These are phyloP conservation scores for Musca vetustissima DNA, from an alignment of 1,140 invertebrate species.

Conservation along the genomic window DNA sequence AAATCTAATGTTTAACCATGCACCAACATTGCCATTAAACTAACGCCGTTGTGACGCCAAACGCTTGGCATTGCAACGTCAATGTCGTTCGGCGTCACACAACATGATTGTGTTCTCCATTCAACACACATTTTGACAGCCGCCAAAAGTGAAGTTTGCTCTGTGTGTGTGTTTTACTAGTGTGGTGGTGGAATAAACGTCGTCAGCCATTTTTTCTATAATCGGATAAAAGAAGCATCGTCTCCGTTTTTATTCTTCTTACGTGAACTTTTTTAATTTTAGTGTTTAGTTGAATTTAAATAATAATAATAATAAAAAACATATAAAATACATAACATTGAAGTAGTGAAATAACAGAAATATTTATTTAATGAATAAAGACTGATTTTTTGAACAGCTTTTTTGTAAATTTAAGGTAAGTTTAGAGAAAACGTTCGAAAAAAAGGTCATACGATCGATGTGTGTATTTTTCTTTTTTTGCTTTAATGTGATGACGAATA, in stretches of 20 bases:
- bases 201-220: conserved; percentile 2
- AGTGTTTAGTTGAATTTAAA: conserved; percentile 15
- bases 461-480: neutral
- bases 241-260: neutral
- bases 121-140: too few species aligned
- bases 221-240: conserved; percentile 15
- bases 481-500: conserved; percentile 10
- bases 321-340: neutral
- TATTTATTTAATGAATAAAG: conserved; percentile 7
- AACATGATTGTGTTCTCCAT: too few species aligned
- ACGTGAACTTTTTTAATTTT: conserved; percentile 9
- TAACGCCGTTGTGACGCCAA: too few species aligned
- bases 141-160: too few species aligned
- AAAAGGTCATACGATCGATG: neutral
- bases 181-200: too few species aligned
- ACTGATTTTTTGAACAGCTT: conserved; percentile 14
- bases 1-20: too few species aligned
- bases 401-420: conserved; percentile 21
- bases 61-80: too few species aligned
- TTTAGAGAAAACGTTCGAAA: neutral
- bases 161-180: too few species aligned
- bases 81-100: too few species aligned
- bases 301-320: neutral
- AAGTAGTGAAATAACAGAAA: conserved; percentile 6
- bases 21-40: too few species aligned